Conservation (phyloP, 2,888 invertebrate genomes). For the Merodon equestris region DNA sequence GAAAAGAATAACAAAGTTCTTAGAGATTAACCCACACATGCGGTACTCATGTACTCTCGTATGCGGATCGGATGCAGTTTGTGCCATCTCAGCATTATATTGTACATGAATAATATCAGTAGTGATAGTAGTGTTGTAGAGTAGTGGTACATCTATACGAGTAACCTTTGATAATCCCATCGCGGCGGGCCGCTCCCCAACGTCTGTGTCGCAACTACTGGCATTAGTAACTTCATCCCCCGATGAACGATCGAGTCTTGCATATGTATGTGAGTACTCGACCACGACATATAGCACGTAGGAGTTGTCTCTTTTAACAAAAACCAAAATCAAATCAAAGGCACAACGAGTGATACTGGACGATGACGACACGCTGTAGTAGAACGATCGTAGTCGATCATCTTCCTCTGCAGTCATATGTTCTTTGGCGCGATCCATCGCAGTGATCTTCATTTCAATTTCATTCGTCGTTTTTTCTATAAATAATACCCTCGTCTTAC, state of each 20-base stretch:
- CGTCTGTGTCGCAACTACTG: slow-evolving; percentile 35
- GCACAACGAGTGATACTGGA: background rate
- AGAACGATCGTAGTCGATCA: slow-evolving; percentile 30
- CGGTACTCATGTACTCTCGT: background rate
- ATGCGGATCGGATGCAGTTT: slow-evolving; percentile 45
- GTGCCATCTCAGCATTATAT: slow-evolving; percentile 19
- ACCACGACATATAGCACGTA: too few species aligned
- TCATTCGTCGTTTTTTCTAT: too few species aligned
- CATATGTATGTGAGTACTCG: slow-evolving; percentile 1
- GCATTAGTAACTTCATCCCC: slow-evolving; percentile 66
- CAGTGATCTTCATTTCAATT: slow-evolving; percentile 29
- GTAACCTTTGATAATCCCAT: slow-evolving; percentile 61
- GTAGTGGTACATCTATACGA: background rate
- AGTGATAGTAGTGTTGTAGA: slow-evolving; percentile 2
- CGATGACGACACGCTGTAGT: background rate
- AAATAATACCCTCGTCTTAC: too few species aligned
- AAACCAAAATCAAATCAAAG: too few species aligned
- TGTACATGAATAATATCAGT: slow-evolving; percentile 5
- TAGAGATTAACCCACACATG: slow-evolving; percentile 59
- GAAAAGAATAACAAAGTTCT: slow-evolving; percentile 21
- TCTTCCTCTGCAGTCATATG: slow-evolving; percentile 40
- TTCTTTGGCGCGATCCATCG: slow-evolving; percentile 31
- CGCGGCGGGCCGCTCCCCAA: too few species aligned
- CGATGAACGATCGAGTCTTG: slow-evolving; percentile 3
- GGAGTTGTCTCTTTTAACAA: too few species aligned